Conservation (phyloP, 2,888 invertebrate genomes). For the Endotricha flammealis region DNA sequence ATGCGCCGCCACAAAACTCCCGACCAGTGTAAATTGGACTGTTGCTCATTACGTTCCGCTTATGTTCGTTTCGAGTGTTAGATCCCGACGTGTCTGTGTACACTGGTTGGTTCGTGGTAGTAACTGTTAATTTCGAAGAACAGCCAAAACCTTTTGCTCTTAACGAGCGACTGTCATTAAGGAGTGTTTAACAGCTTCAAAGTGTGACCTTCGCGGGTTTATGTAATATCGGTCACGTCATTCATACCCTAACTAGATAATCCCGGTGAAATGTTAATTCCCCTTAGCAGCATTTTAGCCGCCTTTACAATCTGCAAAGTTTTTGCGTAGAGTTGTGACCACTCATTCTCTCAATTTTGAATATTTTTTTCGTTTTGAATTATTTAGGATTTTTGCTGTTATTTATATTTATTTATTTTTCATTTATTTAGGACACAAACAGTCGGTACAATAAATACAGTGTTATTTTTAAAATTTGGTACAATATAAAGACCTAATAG, state of each 20-base stretch:
- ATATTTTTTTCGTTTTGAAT: too few species aligned
- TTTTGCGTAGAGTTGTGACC: too few species aligned
- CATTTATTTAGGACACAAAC: too few species aligned
- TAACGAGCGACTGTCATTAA: conserved; percentile 64
- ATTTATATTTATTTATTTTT: too few species aligned
- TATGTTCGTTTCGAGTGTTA: conserved; percentile 7
- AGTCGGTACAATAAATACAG: too few species aligned
- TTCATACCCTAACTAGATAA: not conserved
- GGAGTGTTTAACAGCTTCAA: conserved; percentile 51
- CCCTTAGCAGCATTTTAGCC: too few species aligned
- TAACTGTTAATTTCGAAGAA: conserved; percentile 67
- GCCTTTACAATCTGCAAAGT: too few species aligned
- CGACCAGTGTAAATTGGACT: conserved; percentile 34
- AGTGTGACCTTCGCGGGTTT: conserved; percentile 37
- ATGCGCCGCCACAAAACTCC: conserved; percentile 46
- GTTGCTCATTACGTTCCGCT: conserved; percentile 12
- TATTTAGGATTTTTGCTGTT: too few species aligned
- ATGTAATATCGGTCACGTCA: conserved; percentile 33
- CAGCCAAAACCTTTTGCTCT: conserved; percentile 66
- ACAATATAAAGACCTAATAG: too few species aligned
- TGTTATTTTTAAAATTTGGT: too few species aligned
- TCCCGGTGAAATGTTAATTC: too few species aligned
- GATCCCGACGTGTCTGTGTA: conserved; percentile 25
- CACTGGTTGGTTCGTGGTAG: conserved; percentile 34
- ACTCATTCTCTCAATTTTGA: too few species aligned